phyloP scores from a whole-genome alignment of 1,140 invertebrate species.

The Drosophila micromelanica region DNA sequence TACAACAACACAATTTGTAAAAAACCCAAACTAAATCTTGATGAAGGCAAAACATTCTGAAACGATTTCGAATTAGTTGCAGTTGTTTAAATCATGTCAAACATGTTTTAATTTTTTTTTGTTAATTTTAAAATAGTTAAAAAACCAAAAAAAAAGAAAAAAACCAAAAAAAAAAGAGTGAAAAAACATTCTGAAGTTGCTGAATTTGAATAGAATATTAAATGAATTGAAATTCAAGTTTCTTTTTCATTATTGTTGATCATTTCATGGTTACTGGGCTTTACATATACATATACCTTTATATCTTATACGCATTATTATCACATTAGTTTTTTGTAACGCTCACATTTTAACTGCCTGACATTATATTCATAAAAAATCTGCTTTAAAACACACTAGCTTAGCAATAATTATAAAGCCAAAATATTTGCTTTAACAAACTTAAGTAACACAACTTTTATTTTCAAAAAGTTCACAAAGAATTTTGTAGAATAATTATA shows the following conservation, averaged over 20 bases:
- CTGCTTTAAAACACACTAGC: background rate
- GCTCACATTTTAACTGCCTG: background rate
- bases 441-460: no score
- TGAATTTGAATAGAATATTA: slow-evolving; percentile 65
- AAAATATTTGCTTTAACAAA: background rate
- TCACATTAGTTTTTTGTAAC: background rate
- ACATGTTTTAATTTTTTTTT: slow-evolving; percentile 58
- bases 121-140: slow-evolving; percentile 34
- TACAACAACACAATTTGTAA: slow-evolving; percentile 11
- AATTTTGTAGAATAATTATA: no score
- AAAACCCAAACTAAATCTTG: slow-evolving; percentile 2
- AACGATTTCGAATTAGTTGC: slow-evolving; percentile 43
- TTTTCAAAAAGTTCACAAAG: no score
- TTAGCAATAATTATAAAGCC: background rate
- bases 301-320: background rate
- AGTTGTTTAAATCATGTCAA: slow-evolving; percentile 49
- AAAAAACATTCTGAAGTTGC: background rate
- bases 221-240: slow-evolving; percentile 64
- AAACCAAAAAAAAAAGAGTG: slow-evolving; percentile 14
- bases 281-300: slow-evolving; percentile 3
- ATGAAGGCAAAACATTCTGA: slow-evolving; percentile 20
- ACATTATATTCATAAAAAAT: background rate
- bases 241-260: slow-evolving; percentile 56
- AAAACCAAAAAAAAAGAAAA: slow-evolving; percentile 15
- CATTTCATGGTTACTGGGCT: slow-evolving; percentile 23